Evolutionary conservation across 2,113 vertebrate species (phyloP).

Genomic region (Dipodomys ordii): DNA sequence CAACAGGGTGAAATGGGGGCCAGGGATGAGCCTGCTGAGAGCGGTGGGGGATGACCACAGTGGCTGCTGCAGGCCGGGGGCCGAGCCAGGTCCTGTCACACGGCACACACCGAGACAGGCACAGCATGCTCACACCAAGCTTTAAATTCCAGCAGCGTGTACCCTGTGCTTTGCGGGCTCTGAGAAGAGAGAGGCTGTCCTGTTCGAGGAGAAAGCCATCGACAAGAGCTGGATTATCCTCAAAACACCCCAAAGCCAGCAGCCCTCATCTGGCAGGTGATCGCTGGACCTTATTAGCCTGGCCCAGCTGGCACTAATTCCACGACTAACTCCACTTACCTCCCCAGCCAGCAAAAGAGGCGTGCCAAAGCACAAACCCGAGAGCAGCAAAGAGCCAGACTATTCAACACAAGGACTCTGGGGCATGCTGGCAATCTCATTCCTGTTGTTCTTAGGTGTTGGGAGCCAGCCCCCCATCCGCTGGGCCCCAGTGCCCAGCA

Average conservation of each 20-base stretch:
- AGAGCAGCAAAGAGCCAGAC: not conserved
- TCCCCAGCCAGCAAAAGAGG: not conserved
- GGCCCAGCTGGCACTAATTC: not conserved
- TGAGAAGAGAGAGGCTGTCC: not conserved
- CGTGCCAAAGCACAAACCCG: not conserved
- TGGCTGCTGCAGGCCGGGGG: too few relatives aligned
- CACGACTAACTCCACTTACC: not conserved
- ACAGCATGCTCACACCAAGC: accelerated
- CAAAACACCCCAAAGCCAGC: not conserved
- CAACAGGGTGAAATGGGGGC: not conserved
- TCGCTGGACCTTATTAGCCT: not conserved
- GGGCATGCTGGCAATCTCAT: not conserved
- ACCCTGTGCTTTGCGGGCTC: not conserved
- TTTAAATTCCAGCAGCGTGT: not conserved
- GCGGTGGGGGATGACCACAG: too few relatives aligned
- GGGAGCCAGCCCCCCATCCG: not conserved
- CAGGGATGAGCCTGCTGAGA: too few relatives aligned
- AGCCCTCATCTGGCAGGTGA: not conserved
- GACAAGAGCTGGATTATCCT: not conserved
- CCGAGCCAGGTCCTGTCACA: not conserved
- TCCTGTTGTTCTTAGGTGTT: not conserved
- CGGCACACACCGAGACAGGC: not conserved
- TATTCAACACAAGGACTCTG: not conserved
- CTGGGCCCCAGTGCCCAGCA: not conserved
- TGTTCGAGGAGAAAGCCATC: not conserved